Evolutionary conservation across 2,797 vertebrate species (phyloP), one percentile per base, ranked within the genome.

Genomic region (Peromyscus eremicus): DNA sequence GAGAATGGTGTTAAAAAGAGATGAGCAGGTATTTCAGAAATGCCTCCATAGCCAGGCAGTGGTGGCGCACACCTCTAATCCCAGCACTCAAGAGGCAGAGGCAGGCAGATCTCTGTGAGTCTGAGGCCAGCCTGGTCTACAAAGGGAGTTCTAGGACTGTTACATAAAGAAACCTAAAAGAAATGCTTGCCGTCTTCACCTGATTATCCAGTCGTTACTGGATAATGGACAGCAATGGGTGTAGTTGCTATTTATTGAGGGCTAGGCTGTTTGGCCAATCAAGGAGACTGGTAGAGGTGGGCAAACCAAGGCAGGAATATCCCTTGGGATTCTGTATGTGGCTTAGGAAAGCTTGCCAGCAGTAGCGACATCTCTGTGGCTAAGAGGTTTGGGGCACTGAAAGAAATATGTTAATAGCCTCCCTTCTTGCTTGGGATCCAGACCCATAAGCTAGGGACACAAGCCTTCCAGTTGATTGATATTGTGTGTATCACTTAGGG

Each of bases 311-410:
- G 32, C 16, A 64, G 76, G 46, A 29, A 3, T 70, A 52, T 43
- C 92, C 71, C 29, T 79, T 19, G 8, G 2, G 6, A 17, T 71
- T 90, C 82, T 62, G 40, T 75, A 62, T 43, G 17, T 46, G 73
- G 57, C 29, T 86, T 34, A 92, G 84, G 46, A 92, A 46, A 57
- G 6, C 21, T 25, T 11, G 71, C 43, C 16, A 82, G 62, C 52
- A 79, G 34, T 60, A 32, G 52, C 29, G 40, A 25, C 34, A 1
- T 57, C 34, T 77, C 43, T 52, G 17, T 34, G 46, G 43, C 27
- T 88, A 76, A 92, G 25, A 84, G 73, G 4, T 46, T 94, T 92
- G 46, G 60, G 62, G 29, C n/a, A 94, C 93, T 83, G n/a, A 32
- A 46, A 19, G 34, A 83, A 90, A 89, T 64, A 19, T n/a, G 3